These are phyloP conservation scores for Chitala chitala DNA, from an alignment of 2,113 vertebrate species.

Conservation along the genomic window DNA sequence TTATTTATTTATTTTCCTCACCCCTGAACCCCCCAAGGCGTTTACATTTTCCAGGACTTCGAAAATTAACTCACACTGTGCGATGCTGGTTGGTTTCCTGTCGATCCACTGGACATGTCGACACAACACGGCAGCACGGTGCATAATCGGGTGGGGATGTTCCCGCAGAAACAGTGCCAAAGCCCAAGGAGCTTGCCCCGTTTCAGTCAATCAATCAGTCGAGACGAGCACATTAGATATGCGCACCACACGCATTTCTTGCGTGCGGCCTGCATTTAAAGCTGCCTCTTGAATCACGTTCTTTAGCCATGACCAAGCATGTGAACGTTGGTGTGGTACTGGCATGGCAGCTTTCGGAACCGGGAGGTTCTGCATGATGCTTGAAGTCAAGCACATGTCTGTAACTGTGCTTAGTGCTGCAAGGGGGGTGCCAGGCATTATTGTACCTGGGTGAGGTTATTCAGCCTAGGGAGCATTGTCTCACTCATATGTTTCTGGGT, in stretches of 20 bases:
- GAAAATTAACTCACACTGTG: slow-evolving; percentile 22
- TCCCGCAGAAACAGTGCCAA: slow-evolving; percentile 51
- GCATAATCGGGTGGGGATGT: slow-evolving; percentile 54
- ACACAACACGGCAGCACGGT: slow-evolving; percentile 49
- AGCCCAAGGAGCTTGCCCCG: slow-evolving; percentile 53
- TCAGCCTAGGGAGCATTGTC: neutral
- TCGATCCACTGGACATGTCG: slow-evolving; percentile 48
- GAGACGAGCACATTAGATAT: neutral
- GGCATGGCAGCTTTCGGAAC: neutral
- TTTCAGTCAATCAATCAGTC: slow-evolving; percentile 56
- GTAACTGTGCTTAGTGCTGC: neutral
- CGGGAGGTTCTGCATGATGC: neutral
- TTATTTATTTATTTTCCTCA: slow-evolving; percentile 16
- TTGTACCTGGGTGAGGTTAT: neutral
- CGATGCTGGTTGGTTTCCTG: slow-evolving; percentile 18
- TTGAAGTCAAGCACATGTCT: neutral
- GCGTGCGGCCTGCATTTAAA: neutral
- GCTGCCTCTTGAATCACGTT: neutral
- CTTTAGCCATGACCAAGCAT: neutral
- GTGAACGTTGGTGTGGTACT: neutral
- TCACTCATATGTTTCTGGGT: slow-evolving; percentile 33
- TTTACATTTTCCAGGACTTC: slow-evolving; percentile 10
- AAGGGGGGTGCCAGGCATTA: neutral
- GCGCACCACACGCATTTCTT: neutral
- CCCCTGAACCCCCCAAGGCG: slow-evolving; percentile 26